phyloP scores from a whole-genome alignment of 1,140 invertebrate species.

The Ceratina australensis region DNA sequence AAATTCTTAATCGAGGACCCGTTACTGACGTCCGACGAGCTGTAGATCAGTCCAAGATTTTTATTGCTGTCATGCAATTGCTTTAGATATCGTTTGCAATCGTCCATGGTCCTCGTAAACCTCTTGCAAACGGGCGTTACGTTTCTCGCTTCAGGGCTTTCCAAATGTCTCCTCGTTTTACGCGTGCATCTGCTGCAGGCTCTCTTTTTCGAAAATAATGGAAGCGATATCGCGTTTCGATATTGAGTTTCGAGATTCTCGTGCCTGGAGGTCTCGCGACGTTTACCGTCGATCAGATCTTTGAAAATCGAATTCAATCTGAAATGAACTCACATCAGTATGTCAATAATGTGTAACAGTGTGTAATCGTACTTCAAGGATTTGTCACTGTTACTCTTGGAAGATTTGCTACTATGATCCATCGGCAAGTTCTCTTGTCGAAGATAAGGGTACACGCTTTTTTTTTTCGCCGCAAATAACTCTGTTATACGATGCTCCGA shows the following conservation, averaged over 20 bases:
- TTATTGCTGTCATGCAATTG: conserved; percentile 49
- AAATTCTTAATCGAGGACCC: conserved; percentile 2
- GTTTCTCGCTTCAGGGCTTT: neutral
- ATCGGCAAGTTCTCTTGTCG: conserved; percentile 26
- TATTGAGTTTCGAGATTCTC: conserved; percentile 41
- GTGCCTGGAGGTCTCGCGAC: conserved; percentile 17
- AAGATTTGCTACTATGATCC: conserved; percentile 44
- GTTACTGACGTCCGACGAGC: conserved; percentile 16
- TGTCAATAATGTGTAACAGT: too few species aligned
- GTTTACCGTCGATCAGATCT: neutral
- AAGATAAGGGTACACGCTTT: conserved; percentile 21
- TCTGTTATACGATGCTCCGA: conserved; percentile 39
- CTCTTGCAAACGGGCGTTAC: neutral
- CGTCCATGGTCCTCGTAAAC: conserved; percentile 35
- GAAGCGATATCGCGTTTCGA: conserved; percentile 4
- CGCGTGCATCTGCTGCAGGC: neutral
- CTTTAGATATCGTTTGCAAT: conserved; percentile 48
- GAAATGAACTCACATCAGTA: neutral
- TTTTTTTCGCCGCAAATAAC: conserved; percentile 48
- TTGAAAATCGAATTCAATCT: conserved; percentile 15
- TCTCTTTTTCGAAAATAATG: neutral
- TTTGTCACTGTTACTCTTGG: conserved; percentile 51
- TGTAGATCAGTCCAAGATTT: conserved; percentile 9
- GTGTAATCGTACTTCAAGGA: conserved; percentile 40
- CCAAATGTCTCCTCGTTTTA: neutral